Conservation (phyloP, 2,797 vertebrate genomes). For the Gallirallus australis region DNA sequence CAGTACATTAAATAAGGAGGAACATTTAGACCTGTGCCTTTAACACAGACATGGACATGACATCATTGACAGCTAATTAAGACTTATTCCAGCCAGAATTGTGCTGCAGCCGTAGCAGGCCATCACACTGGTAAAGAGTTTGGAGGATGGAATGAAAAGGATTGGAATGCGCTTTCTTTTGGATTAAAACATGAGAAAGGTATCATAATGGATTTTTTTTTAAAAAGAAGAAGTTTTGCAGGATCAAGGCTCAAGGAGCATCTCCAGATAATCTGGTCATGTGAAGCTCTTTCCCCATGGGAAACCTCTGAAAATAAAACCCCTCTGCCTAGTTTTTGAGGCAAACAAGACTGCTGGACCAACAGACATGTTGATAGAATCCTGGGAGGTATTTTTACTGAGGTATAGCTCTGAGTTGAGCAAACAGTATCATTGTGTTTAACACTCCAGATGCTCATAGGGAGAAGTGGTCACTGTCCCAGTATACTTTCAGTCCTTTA, state of each 20-base stretch:
- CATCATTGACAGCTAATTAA: slow-evolving; percentile 81
- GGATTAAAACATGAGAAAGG: background rate
- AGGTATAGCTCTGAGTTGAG: background rate
- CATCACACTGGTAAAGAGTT: slow-evolving; percentile 29
- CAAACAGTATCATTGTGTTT: background rate
- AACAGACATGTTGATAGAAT: background rate
- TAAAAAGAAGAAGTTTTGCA: background rate
- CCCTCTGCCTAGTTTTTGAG: background rate
- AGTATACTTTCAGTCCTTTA: background rate
- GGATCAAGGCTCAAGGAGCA: background rate
- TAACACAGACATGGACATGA: slow-evolving; percentile 76
- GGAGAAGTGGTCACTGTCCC: background rate
- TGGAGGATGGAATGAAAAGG: background rate
- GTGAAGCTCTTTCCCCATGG: background rate
- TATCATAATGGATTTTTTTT: background rate
- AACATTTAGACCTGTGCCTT: slow-evolving; percentile 77
- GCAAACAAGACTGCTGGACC: background rate
- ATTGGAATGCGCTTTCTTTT: background rate
- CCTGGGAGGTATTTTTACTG: slow-evolving; percentile 1
- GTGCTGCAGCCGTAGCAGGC: slow-evolving; percentile 31
- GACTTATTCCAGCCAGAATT: slow-evolving; percentile 72
- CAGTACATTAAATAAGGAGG: slow-evolving; percentile 75
- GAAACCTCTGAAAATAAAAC: background rate
- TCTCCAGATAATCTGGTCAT: background rate
- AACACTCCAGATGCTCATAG: background rate